These are phyloP conservation scores for Manis crassicaudata DNA, from an alignment of 2,797 vertebrate genomes.

Conservation along the genomic window DNA sequence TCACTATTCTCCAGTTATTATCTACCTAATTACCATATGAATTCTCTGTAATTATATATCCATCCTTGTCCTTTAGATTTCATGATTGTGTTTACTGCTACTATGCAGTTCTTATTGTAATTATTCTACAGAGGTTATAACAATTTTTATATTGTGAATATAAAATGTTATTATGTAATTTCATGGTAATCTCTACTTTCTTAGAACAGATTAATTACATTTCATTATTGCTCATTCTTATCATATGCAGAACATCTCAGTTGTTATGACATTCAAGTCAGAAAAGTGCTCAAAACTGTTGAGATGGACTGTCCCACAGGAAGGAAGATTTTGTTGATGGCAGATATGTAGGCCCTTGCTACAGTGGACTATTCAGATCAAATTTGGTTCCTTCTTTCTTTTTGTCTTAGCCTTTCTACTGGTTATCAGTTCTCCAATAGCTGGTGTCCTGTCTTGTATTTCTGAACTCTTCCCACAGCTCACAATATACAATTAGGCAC, in stretches of 20 bases:
- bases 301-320: neutral
- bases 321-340: neutral
- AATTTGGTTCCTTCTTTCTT: neutral
- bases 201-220: constrained; percentile 63
- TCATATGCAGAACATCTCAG: constrained; percentile 15
- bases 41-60: constrained; percentile 55
- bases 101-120: constrained; percentile 55
- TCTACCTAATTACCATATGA: constrained; percentile 68
- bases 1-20: constrained; percentile 26
- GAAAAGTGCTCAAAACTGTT: constrained; percentile 25
- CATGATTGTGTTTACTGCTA: constrained; percentile 55
- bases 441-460: neutral
- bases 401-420: neutral
- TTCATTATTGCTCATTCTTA: constrained; percentile 28
- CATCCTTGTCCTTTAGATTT: constrained; percentile 58
- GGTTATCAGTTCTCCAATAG: neutral
- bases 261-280: constrained; percentile 10
- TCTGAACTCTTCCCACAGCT: neutral
- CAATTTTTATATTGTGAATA: constrained; percentile 60
- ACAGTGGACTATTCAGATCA: neutral
- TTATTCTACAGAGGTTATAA: constrained; percentile 55
- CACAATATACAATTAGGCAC: neutral
- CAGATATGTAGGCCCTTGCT: neutral
- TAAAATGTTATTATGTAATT: constrained; percentile 55
- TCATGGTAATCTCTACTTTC: constrained; percentile 47